Base-by-base conservation (phyloP, 2,888 invertebrate species). In the Leptura quadrifasciata region DNA sequence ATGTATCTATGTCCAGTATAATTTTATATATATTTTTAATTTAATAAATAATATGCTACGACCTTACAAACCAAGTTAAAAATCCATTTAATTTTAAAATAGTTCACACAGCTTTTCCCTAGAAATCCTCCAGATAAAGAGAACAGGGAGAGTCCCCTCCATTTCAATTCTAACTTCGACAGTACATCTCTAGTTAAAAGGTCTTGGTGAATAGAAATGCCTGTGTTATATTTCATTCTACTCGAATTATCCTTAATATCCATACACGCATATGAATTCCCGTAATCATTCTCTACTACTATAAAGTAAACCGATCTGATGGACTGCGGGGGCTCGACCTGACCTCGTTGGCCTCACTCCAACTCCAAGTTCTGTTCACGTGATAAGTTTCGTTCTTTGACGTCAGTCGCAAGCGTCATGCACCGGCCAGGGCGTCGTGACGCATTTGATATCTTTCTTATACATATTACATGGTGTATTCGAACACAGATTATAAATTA, bases 281-380 rank as follows among this genome's bases (percentile, higher is more conserved):
- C 17, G 27, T 35, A 20, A 39, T 69, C 58, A 12, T 57, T 21
- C 69, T 58, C 18, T 47, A 58, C 69, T 69, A 69, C 69, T n/a
- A n/a, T n/a, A 69, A 69, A 60, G 69, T 58, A 39, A 69, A 58
- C 69, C 69, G 20, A 69, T 21, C 35, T 31, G 55, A 57, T 68
- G 69, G 52, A 39, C 47, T 69, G 69, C 24, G 76, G 79, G 77
- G 75, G 79, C 77, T 69, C 74, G 78, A 69, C 78, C 75, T 74
- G 78, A 80, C 76, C 75, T 75, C 63, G 67, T 80, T 75, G 76
- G 61, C 47, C 18, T 63, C 15, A 57, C 69, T 35, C 68, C 61
- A 58, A 52, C 60, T 57, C 21, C 31, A 2, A 27, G 35, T 17
- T 63, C 63, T 18, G 15, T n/a, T 63, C 35, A 63, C 39, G 35